Evolutionary conservation across 2,113 vertebrate genomes (phyloP).

Genomic region (Dryoscopus gambensis): DNA sequence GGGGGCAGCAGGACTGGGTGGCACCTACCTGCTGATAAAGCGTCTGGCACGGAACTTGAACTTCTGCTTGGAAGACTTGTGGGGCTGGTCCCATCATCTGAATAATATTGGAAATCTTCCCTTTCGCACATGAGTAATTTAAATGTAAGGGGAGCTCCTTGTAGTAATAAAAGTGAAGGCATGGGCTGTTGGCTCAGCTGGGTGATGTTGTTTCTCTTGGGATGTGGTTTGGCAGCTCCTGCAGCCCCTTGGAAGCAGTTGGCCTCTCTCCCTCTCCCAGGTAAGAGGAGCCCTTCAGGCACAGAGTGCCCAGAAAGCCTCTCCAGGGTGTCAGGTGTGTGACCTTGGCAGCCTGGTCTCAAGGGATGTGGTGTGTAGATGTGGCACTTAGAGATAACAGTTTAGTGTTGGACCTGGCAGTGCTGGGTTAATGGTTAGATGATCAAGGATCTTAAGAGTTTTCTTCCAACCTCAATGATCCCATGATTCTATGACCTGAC

Average conservation of each 20-base stretch:
- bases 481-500: fast-evolving
- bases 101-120: not conserved
- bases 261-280: not conserved
- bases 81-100: constrained; percentile 56
- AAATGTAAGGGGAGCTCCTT: not conserved
- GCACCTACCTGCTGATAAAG: constrained; percentile 71
- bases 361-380: not conserved
- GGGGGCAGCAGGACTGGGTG: constrained; percentile 59
- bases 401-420: not conserved
- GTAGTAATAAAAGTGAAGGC: not conserved
- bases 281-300: not conserved
- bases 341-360: not conserved
- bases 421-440: not conserved
- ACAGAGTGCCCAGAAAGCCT: not conserved
- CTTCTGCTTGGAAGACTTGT: constrained; percentile 55
- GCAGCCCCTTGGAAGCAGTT: not conserved
- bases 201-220: not conserved
- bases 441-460: too few species aligned
- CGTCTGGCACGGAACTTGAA: constrained; percentile 11
- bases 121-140: not conserved
- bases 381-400: not conserved
- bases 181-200: not conserved
- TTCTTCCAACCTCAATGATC: not conserved
- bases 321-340: not conserved
- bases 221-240: not conserved